phyloP scores from a whole-genome alignment of 2,113 vertebrate genomes.

The Gnathonemus echidnorhynchus region DNA sequence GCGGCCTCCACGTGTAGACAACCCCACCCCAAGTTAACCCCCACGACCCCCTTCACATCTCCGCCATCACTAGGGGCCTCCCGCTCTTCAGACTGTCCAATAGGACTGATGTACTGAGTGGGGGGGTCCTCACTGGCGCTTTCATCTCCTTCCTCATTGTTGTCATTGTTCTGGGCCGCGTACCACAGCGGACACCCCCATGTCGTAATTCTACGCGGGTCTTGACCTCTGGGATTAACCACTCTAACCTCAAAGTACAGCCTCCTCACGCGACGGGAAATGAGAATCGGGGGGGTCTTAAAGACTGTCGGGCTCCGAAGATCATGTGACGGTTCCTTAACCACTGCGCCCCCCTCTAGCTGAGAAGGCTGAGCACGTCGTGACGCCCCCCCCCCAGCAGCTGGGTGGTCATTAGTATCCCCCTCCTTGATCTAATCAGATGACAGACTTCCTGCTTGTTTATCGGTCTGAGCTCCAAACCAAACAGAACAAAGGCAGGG shows the following conservation, averaged over 20 bases:
- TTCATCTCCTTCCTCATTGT: slow-evolving; percentile 4
- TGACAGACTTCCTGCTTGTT: neutral
- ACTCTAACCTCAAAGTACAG: neutral
- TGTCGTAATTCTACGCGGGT: neutral
- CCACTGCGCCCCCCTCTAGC: neutral
- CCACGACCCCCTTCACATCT: neutral
- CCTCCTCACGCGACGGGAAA: neutral
- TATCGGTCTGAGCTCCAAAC: neutral
- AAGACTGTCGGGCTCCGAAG: neutral
- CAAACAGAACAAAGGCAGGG: neutral
- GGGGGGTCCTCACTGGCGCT: neutral
- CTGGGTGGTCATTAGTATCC: neutral
- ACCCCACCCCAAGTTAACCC: neutral
- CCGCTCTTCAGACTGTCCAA: neutral
- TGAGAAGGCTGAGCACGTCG: neutral
- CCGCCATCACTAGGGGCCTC: neutral
- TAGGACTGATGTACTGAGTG: neutral
- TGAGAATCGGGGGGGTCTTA: neutral
- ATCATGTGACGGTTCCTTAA: neutral
- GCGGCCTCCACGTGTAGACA: neutral
- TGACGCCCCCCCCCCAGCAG: neutral
- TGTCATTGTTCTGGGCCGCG: neutral
- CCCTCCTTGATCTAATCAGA: neutral
- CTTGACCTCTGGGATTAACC: neutral
- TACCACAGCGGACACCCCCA: neutral